Evolutionary conservation across 2,113 vertebrate genomes (phyloP), one percentile per base, ranked within the genome.

Genomic region (Toxotes jaculatrix): DNA sequence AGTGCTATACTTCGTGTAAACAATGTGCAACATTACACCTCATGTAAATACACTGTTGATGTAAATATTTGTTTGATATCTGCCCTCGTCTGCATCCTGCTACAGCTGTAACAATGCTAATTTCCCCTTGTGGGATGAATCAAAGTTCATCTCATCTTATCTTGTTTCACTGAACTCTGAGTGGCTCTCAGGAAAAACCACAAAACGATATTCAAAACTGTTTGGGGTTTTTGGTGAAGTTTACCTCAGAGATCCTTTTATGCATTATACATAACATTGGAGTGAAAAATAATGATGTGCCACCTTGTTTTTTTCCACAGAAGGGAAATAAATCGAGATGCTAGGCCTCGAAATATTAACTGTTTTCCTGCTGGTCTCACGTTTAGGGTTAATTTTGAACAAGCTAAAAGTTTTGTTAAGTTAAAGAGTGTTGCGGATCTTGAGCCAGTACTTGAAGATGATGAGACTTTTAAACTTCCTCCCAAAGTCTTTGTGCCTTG

Each of bases 401-500:
- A n/a, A 13, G 21, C n/a, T 42, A 2, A 31, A 51, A 23, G 12
- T 45, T 64, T 36, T 32, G 36, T 56, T 43, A 19, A 27, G 2
- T 49, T 13, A 36, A 34, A 43, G 8, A 67, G 1, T 45, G 17
- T 12, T 27, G 27, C 51, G 23, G 4, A 8, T 65, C 61, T 53
- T 17, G 23, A 57, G 31, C 10, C 21, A 27, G 36, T 16, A 23
- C 17, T 60, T 16, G 5, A 66, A 56, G 32, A 31, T 61, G 49
- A 71, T 34, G 73, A 51, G 38, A 65, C 7, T 64, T 66, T 57
- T 21, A 42, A 76, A 42, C 36, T 27, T 42, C 49, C 61, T 51
- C 4, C 17, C 56, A 11, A 36, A 67, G 53, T 60, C 34, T 71
- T 62, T 82, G 60, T 75, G 45, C 23, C 55, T 56, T 34, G 38